Conservation (phyloP, 2,888 invertebrate genomes). For the Leuctra nigra region DNA sequence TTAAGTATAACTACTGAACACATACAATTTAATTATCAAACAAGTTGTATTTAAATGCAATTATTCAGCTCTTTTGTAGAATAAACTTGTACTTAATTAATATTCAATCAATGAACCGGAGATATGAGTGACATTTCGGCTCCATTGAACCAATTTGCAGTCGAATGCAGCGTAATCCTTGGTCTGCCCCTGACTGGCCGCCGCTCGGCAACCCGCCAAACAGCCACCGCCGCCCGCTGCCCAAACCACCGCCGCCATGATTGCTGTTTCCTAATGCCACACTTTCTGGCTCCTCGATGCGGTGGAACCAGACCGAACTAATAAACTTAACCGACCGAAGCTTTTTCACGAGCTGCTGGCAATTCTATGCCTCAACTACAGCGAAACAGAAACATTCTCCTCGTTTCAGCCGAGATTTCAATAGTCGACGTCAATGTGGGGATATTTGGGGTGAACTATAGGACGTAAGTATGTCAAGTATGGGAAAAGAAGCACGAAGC, state of each 20-base stretch:
- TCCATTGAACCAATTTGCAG: neutral
- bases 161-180: neutral
- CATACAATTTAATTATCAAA: no score
- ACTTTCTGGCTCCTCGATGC: constrained; percentile 2
- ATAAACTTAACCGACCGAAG: constrained; percentile 9
- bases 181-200: constrained; percentile 10
- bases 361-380: neutral
- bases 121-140: no score
- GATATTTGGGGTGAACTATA: neutral
- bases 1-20: no score
- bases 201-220: constrained; percentile 14
- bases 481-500: constrained; percentile 3
- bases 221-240: neutral
- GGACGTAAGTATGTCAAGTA: neutral
- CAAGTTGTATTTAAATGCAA: no score
- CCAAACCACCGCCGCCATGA: constrained; percentile 9
- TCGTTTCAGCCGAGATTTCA: no score
- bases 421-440: neutral
- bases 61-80: no score
- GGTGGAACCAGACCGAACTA: constrained; percentile 8
- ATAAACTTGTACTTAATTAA: no score
- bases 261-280: constrained; percentile 14
- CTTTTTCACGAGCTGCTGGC: neutral
- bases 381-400: neutral
- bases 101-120: no score